phyloP scores from a whole-genome alignment of 2,113 vertebrate species.

The Elaphurus davidianus region DNA sequence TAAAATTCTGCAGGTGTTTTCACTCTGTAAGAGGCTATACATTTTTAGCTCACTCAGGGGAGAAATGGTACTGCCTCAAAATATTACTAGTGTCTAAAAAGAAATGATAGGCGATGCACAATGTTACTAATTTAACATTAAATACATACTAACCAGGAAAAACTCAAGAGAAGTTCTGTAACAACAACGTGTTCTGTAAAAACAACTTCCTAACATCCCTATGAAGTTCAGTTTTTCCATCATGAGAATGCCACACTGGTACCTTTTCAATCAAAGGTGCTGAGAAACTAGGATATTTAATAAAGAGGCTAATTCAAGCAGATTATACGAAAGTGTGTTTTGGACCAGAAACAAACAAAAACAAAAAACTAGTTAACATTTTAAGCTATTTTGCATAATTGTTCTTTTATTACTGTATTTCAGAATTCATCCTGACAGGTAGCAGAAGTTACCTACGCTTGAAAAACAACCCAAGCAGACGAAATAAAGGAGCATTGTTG shows the following conservation, averaged over 20 bases:
- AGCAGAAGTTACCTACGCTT: not conserved
- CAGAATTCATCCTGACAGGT: conserved; percentile 20
- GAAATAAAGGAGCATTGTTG: not conserved
- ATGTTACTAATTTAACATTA: not conserved
- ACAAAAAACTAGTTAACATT: not conserved
- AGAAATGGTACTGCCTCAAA: not conserved
- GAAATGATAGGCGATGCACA: not conserved
- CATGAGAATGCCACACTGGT: not conserved
- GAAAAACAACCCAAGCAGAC: not conserved
- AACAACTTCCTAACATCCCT: not conserved
- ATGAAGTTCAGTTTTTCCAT: not conserved
- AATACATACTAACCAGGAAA: not conserved
- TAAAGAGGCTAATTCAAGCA: not conserved
- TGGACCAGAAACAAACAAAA: not conserved
- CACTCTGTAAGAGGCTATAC: not conserved
- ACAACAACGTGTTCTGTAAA: not conserved
- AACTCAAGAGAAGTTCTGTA: not conserved
- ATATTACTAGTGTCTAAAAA: not conserved
- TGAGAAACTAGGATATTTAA: not conserved
- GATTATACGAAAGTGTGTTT: not conserved
- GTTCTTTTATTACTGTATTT: not conserved
- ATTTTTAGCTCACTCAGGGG: not conserved
- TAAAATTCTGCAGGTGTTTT: conserved; percentile 35
- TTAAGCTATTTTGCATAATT: not conserved
- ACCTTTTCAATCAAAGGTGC: not conserved